Evolutionary conservation across 2,797 vertebrate genomes (phyloP), one percentile per base, ranked within the genome.

Genomic region (Mus spretus): DNA sequence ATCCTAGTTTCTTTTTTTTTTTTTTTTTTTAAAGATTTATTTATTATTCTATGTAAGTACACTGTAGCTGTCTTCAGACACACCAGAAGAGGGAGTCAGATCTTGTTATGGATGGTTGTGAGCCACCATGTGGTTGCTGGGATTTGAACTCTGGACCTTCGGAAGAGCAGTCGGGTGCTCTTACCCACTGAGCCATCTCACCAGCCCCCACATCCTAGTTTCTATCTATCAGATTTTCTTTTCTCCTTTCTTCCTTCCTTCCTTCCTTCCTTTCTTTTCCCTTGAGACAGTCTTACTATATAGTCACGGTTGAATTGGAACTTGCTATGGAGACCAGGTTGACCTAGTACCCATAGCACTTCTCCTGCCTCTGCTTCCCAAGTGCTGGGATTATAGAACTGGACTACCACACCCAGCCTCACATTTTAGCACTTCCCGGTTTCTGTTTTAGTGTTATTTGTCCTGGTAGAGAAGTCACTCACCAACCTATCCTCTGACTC

Each of bases 401-500:
- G 12, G 8, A 26, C 74, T 15, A 6, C 70, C 87, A 89, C 20
- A 10, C 19, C 40, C 37, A 77, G 17, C 57, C 24, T 59, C 70
- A 61, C 14, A 91, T 67, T 93, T 96, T n/a, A 82, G 91, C 81
- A 92, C 79, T 75, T 44, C 47, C 81, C 81, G 74, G 53, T 84
- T 97, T 92, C 80, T 90, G 81, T 93, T 83, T 47, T 90, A 90
- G 24, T 78, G 13, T 94, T 87, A 85, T 44, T 81, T 96, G 72
- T 79, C n/a, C 65, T 94, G 20, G 65, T 79, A 37, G 50, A 65
- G 34, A 61, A 59, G 40, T 94, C 91, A 95, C 98, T 98, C 89
- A 98, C 98, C 97, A 95, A 79, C 59, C 22, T 96, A 67, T 98
- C 97, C 78, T 98, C 98, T 74, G 61, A 89, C 24, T 97, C 97